Evolutionary conservation across 2,888 invertebrate genomes (phyloP).

Genomic region (Drosophila mimica): DNA sequence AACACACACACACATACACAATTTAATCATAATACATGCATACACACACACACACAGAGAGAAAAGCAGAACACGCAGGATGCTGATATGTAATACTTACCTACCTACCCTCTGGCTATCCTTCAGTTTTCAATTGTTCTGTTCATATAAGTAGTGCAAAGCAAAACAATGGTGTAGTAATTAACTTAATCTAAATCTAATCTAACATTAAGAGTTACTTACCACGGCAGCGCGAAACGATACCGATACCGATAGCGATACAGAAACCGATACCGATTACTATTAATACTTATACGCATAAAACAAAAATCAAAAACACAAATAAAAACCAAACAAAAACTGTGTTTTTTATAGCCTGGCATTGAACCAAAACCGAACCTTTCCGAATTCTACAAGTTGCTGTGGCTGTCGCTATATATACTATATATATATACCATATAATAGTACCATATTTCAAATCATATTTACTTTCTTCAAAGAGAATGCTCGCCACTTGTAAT

Average conservation of each 20-base stretch:
- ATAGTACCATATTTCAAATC: constrained; percentile 43
- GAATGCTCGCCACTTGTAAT: constrained; percentile 61
- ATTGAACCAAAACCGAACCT: background rate
- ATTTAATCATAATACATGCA: constrained; percentile 50
- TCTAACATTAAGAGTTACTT: constrained; percentile 73
- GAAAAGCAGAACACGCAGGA: constrained; percentile 45
- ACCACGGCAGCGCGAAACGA: constrained; percentile 69
- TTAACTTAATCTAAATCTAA: constrained; percentile 75
- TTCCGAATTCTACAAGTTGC: constrained; percentile 26
- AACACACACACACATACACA: constrained; percentile 47
- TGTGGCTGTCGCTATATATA: constrained; percentile 34
- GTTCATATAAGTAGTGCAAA: constrained; percentile 79
- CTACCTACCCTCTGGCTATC: constrained; percentile 31
- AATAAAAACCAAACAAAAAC: constrained; percentile 49
- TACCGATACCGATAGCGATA: constrained; percentile 35
- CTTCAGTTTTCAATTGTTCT: constrained; percentile 63
- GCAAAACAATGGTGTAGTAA: constrained; percentile 73
- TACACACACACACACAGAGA: constrained; percentile 48
- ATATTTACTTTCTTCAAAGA: constrained; percentile 49
- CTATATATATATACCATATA: constrained; percentile 20
- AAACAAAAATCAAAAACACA: constrained; percentile 32
- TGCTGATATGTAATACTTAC: constrained; percentile 45
- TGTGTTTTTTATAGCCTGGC: constrained; percentile 49
- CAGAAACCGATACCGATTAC: constrained; percentile 51
- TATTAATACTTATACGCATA: constrained; percentile 59